These are phyloP conservation scores for Pterocles gutturalis DNA, from an alignment of 2,113 vertebrate genomes.

Conservation along the genomic window DNA sequence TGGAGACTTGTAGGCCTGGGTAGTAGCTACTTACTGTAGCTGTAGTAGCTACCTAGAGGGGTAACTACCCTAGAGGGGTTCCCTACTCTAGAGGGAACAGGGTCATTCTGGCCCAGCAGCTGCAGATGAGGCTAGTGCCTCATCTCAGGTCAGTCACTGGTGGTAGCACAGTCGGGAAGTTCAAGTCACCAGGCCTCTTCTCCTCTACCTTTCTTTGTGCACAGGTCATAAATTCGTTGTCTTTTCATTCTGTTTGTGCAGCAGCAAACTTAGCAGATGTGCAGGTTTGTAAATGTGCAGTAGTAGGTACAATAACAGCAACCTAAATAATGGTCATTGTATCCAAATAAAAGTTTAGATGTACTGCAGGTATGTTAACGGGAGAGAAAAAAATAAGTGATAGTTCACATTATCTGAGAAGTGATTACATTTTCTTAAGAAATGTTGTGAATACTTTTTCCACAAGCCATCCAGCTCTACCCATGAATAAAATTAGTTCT, in stretches of 20 bases:
- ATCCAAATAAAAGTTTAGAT: background rate
- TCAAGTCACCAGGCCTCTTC: background rate
- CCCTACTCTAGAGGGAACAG: background rate
- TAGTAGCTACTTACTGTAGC: background rate
- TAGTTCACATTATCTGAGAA: background rate
- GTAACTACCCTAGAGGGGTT: background rate
- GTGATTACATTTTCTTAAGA: background rate
- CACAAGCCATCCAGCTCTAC: background rate
- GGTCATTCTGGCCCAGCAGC: background rate
- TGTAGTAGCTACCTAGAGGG: background rate
- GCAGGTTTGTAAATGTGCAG: background rate
- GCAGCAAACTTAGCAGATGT: accelerated
- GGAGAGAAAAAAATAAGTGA: background rate
- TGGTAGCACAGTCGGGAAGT: background rate
- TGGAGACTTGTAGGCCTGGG: background rate
- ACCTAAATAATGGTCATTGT: background rate
- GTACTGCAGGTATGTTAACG: background rate
- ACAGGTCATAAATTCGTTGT: background rate
- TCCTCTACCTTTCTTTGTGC: background rate
- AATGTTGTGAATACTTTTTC: background rate
- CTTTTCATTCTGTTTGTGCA: background rate
- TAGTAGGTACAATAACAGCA: background rate
- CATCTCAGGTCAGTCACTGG: background rate
- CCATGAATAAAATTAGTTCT: background rate
- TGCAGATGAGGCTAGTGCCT: no score